A percentile compares a stretch with the other conserved stretches of the same genome.
These are phyloP conservation scores for Schrankia costaestrigalis DNA, from an alignment of 2,888 invertebrate species.

Conservation along the genomic window DNA sequence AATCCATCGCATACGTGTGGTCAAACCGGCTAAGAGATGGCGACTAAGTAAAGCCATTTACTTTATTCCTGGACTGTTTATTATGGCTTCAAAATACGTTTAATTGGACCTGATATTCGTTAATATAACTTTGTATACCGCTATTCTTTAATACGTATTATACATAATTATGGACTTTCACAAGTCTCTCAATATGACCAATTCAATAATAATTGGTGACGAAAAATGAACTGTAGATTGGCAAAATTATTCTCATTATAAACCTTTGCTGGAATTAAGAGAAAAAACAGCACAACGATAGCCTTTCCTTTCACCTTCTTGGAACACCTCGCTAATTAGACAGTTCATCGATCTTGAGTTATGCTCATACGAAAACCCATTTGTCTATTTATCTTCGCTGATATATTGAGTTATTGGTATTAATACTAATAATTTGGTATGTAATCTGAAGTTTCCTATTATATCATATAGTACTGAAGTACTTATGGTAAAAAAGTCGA, in stretches of 20 bases:
- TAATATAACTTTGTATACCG: too few species aligned
- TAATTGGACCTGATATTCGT: neutral
- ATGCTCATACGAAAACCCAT: too few species aligned
- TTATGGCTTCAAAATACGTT: neutral
- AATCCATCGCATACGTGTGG: too few species aligned
- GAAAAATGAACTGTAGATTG: constrained; percentile 47
- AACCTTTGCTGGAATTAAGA: constrained; percentile 49
- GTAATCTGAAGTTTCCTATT: too few species aligned
- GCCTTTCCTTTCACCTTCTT: constrained; percentile 61
- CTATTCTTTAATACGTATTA: too few species aligned
- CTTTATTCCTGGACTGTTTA: neutral
- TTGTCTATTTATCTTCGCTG: too few species aligned
- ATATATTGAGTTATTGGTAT: too few species aligned
- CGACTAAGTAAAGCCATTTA: too few species aligned
- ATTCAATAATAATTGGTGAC: constrained; percentile 61
- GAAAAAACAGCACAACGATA: constrained; percentile 60
- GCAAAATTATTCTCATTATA: constrained; percentile 64
- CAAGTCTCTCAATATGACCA: constrained; percentile 52
- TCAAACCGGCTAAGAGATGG: too few species aligned
- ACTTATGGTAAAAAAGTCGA: too few species aligned
- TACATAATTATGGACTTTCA: constrained; percentile 64
- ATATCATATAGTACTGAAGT: too few species aligned
- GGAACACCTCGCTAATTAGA: constrained; percentile 58
- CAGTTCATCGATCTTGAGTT: constrained; percentile 54
- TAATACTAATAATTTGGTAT: too few species aligned